A percentile compares a stretch with the other conserved stretches of the same genome.
Conservation (phyloP, 2,888 invertebrate genomes). For the Melanophora roralis region DNA sequence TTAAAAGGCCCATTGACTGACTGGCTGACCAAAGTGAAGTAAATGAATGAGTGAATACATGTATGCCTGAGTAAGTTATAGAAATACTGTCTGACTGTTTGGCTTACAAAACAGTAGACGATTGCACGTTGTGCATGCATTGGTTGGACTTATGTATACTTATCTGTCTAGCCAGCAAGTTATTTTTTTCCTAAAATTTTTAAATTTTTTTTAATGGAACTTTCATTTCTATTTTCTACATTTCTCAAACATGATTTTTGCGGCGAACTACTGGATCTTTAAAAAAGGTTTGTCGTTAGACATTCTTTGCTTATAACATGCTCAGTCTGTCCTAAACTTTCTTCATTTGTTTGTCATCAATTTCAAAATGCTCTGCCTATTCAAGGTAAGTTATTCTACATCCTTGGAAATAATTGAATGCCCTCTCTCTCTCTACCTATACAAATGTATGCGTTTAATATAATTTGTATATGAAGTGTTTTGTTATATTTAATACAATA, state of each 20-base stretch:
- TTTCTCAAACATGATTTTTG: not conserved
- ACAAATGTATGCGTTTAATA: not conserved
- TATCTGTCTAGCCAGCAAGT: slow-evolving; percentile 33
- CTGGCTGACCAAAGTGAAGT: not conserved
- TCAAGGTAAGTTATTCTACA: not conserved
- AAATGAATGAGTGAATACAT: not conserved
- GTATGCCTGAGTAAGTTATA: not conserved
- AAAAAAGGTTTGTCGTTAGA: not conserved
- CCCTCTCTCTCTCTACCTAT: not conserved
- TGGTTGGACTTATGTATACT: slow-evolving; percentile 23
- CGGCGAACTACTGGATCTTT: slow-evolving; percentile 3
- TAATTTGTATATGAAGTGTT: not conserved
- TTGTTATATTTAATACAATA: slow-evolving; percentile 48
- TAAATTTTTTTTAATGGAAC: not conserved
- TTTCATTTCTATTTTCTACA: not conserved
- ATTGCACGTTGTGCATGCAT: not conserved
- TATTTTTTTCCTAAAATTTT: not conserved
- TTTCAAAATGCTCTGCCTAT: not conserved
- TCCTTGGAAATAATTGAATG: not conserved
- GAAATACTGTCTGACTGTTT: slow-evolving; percentile 26
- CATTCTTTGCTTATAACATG: slow-evolving; percentile 28
- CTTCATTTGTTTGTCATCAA: slow-evolving; percentile 8
- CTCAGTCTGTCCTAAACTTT: too few species aligned
- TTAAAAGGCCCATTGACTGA: slow-evolving; percentile 29
- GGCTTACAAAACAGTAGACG: slow-evolving; percentile 44